Conservation (phyloP, 1,140 invertebrate genomes). For the Heliothis subflexa region DNA sequence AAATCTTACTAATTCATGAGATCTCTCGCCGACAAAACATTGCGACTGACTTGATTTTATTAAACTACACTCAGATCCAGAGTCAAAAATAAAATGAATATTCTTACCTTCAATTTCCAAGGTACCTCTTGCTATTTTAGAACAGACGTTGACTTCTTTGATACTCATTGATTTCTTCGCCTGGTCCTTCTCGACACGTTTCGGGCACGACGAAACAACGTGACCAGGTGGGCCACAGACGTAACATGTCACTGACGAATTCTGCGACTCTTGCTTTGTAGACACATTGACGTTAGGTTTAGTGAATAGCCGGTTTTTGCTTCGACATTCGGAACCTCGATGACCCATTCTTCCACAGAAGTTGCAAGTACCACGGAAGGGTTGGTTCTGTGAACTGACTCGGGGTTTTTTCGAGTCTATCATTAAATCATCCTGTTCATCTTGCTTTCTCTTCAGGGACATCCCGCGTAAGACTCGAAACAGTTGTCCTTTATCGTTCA, state of each 20-base stretch:
- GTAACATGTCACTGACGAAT: conserved; percentile 27
- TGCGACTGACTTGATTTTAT: conserved; percentile 28
- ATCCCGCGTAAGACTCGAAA: conserved; percentile 50
- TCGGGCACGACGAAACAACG: conserved; percentile 44
- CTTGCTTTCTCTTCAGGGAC: conserved; percentile 43
- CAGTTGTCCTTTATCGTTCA: conserved; percentile 47
- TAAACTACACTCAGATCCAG: conserved; percentile 45
- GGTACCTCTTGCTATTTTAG: conserved; percentile 11
- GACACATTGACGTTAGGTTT: background rate
- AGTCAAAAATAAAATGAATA: conserved; percentile 42
- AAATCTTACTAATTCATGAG: conserved; percentile 44
- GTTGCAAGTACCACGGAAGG: conserved; percentile 36
- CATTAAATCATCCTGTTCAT: no score
- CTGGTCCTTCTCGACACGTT: conserved; percentile 48
- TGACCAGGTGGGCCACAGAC: conserved; percentile 45
- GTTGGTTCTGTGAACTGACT: no score
- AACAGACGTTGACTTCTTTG: conserved; percentile 17
- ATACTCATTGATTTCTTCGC: background rate
- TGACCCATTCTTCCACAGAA: conserved; percentile 49
- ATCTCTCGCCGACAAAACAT: conserved; percentile 15
- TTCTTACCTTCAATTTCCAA: conserved; percentile 30
- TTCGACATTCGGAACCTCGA: conserved; percentile 33
- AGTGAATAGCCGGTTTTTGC: background rate
- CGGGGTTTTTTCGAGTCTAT: no score
- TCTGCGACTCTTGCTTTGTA: background rate